Evolutionary conservation across 2,797 vertebrate species (phyloP).

Genomic region (Sebastes diploproa): DNA sequence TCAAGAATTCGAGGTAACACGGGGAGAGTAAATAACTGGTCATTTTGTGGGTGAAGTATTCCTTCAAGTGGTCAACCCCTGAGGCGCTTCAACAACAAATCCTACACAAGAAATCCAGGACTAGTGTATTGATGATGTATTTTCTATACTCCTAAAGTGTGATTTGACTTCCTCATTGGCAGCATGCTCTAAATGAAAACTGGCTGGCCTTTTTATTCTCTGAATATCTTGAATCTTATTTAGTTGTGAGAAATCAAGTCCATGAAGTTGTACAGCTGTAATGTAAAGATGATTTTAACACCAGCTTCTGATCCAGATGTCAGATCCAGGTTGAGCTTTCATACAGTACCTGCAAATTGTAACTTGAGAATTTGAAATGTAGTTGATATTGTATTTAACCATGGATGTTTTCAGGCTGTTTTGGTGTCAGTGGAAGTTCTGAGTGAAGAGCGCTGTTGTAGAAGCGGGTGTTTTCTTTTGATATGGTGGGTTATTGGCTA

Average conservation of each 20-base stretch:
- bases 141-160: slow-evolving; percentile 67
- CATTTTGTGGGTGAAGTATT: not conserved
- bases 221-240: slow-evolving; percentile 23
- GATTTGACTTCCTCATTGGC: slow-evolving; percentile 38
- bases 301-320: slow-evolving; percentile 65
- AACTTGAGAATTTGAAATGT: slow-evolving; percentile 11
- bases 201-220: slow-evolving; percentile 41
- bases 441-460: not conserved
- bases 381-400: slow-evolving; percentile 1
- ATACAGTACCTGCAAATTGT: slow-evolving; percentile 28
- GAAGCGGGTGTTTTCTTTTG: slow-evolving; percentile 5
- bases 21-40: not conserved
- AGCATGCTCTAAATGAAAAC: slow-evolving; percentile 51
- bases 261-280: slow-evolving; percentile 12
- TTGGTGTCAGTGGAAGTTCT: not conserved
- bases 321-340: slow-evolving; percentile 29
- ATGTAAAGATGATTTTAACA: slow-evolving; percentile 65
- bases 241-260: not conserved
- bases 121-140: slow-evolving; percentile 46
- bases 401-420: slow-evolving; percentile 2
- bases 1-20: too few species aligned
- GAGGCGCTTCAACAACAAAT: slow-evolving; percentile 47
- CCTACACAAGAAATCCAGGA: slow-evolving; percentile 22
- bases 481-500: slow-evolving; percentile 4
- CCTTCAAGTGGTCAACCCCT: slow-evolving; percentile 6